phyloP scores from a whole-genome alignment of 1,140 invertebrate species.

The Atopsyche davidsoni region DNA sequence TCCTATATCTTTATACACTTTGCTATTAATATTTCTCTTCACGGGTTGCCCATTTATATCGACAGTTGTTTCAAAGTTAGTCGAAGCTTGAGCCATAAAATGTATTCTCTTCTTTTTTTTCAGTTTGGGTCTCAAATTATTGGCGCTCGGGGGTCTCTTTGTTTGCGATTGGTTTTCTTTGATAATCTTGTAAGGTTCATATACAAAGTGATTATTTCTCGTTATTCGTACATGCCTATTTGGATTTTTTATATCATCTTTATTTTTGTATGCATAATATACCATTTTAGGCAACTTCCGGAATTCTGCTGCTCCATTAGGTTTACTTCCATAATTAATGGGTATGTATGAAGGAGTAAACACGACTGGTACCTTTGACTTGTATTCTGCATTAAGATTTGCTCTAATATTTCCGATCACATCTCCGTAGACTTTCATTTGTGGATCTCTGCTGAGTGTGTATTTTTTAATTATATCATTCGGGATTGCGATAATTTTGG shows the following conservation, averaged over 20 bases:
- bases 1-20: slow-evolving; percentile 40
- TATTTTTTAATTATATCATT: slow-evolving; percentile 25
- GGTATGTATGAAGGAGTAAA: slow-evolving; percentile 1
- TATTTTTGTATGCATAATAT: slow-evolving; percentile 31
- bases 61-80: slow-evolving; percentile 27
- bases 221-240: slow-evolving; percentile 32
- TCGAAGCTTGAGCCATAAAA: slow-evolving; percentile 37
- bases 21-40: slow-evolving; percentile 32
- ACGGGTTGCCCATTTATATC: slow-evolving; percentile 34
- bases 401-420: slow-evolving; percentile 33
- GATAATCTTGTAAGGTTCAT: slow-evolving; percentile 47
- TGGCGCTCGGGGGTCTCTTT: slow-evolving; percentile 39
- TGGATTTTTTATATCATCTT: slow-evolving; percentile 30
- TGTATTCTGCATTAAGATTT: slow-evolving; percentile 12
- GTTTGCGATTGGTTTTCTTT: slow-evolving; percentile 35
- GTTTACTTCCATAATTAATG: slow-evolving; percentile 11
- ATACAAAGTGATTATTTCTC: slow-evolving; percentile 40
- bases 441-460: slow-evolving; percentile 16
- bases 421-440: slow-evolving; percentile 32
- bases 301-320: slow-evolving; percentile 8
- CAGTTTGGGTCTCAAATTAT: slow-evolving; percentile 43
- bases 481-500: slow-evolving; percentile 13
- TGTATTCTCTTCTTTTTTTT: slow-evolving; percentile 40
- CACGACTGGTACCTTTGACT: neutral
- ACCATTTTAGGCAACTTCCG: neutral